Evolutionary conservation across 2,113 vertebrate genomes (phyloP).

Genomic region (Corythoichthys haematopterus): DNA sequence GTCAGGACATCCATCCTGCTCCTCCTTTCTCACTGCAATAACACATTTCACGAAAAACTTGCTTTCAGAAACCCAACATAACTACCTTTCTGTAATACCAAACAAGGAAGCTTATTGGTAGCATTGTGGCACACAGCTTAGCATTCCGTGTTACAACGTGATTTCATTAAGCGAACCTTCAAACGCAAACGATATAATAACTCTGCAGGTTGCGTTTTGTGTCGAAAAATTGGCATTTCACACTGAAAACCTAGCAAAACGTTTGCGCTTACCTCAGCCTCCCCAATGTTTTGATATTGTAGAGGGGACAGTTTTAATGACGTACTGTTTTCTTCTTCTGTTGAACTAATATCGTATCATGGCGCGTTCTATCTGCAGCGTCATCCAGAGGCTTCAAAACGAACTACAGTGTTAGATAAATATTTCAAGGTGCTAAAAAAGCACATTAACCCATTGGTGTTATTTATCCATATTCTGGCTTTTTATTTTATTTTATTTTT

Average conservation of each 20-base stretch:
- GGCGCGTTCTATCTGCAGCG: no score
- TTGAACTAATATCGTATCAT: no score
- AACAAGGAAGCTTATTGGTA: neutral
- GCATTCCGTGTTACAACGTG: neutral
- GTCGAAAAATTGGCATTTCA: rapidly evolving
- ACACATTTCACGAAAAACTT: neutral
- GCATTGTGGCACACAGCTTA: conserved; percentile 1
- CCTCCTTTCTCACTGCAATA: neutral
- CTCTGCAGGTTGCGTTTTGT: neutral
- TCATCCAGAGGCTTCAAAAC: neutral
- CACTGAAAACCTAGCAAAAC: neutral
- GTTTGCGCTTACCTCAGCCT: conserved; percentile 20
- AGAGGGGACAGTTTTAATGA: conserved; percentile 36
- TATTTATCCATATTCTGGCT: no score
- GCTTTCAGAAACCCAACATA: no score
- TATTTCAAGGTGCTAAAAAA: no score
- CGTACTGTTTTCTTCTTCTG: conserved; percentile 56
- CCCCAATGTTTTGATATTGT: conserved; percentile 14
- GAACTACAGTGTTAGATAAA: neutral
- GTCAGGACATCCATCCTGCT: conserved; percentile 84
- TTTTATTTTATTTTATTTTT: no score
- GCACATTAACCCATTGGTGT: no score
- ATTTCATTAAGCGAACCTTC: neutral
- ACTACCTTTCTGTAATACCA: neutral
- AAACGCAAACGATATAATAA: neutral